Conservation (phyloP, 1,140 invertebrate genomes). For the Pseudomyrmex gracilis region DNA sequence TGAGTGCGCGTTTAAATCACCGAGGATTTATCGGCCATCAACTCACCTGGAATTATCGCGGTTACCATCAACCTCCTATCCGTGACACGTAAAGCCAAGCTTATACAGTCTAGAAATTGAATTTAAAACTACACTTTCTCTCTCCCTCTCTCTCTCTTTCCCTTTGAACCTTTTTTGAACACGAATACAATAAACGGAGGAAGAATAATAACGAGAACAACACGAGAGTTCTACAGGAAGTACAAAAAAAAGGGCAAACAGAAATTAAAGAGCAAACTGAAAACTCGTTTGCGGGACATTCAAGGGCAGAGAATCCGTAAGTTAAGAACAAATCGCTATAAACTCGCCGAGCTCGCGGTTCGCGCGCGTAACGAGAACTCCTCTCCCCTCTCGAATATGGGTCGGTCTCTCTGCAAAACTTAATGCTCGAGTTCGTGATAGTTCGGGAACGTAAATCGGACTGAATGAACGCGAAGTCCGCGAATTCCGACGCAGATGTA, state of each 20-base stretch:
- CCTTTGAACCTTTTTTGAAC: not conserved
- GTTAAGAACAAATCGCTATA: slow-evolving; percentile 8
- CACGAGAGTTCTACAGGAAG: too few relatives aligned
- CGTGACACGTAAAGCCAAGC: slow-evolving; percentile 9
- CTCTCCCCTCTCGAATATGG: slow-evolving; percentile 7
- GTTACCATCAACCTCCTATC: not conserved
- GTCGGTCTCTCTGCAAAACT: slow-evolving; percentile 42
- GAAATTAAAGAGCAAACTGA: not conserved
- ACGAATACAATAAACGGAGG: not conserved
- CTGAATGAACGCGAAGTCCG: slow-evolving; percentile 35
- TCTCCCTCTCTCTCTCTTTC: not conserved
- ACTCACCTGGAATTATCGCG: slow-evolving; percentile 22
- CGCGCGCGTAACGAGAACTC: slow-evolving; percentile 30
- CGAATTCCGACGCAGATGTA: slow-evolving; percentile 38
- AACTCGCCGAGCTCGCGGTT: slow-evolving; percentile 2
- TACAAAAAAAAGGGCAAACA: not conserved
- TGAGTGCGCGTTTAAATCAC: slow-evolving; percentile 36
- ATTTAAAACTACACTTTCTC: not conserved
- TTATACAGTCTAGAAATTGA: not conserved
- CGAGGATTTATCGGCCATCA: slow-evolving; percentile 25
- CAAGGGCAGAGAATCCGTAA: slow-evolving; percentile 4
- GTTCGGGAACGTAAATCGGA: slow-evolving; percentile 27
- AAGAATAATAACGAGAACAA: too few relatives aligned
- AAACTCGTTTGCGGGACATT: not conserved
- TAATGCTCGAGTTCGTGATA: slow-evolving; percentile 45